Base-by-base conservation (phyloP, 2,797 vertebrate species). In the Pseudopleuronectes americanus region DNA sequence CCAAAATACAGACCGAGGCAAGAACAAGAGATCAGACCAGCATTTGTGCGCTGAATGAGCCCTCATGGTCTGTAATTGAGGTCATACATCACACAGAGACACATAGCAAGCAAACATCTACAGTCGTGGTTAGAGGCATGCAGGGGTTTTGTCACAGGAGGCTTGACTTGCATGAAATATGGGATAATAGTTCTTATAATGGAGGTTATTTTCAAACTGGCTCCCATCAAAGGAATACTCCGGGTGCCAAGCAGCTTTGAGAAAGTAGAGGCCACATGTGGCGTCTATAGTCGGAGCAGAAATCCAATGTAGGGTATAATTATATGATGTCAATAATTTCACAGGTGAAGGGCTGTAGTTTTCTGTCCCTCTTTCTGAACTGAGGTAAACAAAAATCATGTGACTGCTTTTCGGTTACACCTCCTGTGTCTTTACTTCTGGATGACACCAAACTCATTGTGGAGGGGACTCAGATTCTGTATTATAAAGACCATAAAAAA, bases 1-100 rank as follows among this genome's bases (percentile, higher is more conserved):
- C 47, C 38, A 65, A 62, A 41, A 54, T 43, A 70, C 38, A 72
- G 41, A 41, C 12, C 4, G 12, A 77, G 79, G 63, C 3, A 26
- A 63, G 48, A 57, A 45, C 52, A 57, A 53, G 38, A 61, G n/a
- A 57, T 61, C 45, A 77, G 38, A 66, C 61, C 26, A 33, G 43
- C n/a, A 53, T 55, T 59, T 16, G 22, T n/a, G 28, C 12, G 19
- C 48, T 63, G 48, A 65, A 71, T 64, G 53, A 71, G 38, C 67
- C 72, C 62, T 38, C 67, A 17, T 55, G 71, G 26, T 57, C 51
- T 77, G 22, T 62, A 67, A 41, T 4, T 64, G 53, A 38, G 26
- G 22, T n/a, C 57, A 38, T 38, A 14, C 0, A 61, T 77, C 67
- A 72, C 1, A 26, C 10, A 41, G 0, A 28, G 28, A 65, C n/a